Percentiles rank a stretch among this genome's conserved stretches.
phyloP scores from a whole-genome alignment of 1,140 invertebrate genomes.

The Nymphalis io region DNA sequence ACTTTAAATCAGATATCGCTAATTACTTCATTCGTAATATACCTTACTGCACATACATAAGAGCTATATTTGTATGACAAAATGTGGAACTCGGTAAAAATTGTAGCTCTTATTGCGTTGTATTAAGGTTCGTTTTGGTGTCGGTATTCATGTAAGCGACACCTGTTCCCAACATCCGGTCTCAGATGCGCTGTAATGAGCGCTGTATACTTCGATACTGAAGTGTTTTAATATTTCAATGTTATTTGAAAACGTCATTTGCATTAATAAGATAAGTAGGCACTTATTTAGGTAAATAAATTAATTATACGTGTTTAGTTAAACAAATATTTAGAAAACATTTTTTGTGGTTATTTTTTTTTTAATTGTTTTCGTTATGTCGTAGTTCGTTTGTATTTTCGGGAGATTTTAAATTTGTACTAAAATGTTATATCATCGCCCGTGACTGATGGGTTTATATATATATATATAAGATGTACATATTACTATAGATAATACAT shows the following conservation, averaged over 20 bases:
- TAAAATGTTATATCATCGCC: no score
- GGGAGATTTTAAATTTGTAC: no score
- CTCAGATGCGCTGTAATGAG: constrained; percentile 52
- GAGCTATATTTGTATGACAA: constrained; percentile 19
- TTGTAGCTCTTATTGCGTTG: constrained; percentile 6
- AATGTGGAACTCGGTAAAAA: background rate
- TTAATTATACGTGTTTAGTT: no score
- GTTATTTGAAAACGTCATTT: background rate
- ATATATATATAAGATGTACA: no score
- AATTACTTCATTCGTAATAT: constrained; percentile 16
- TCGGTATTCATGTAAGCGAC: constrained; percentile 45
- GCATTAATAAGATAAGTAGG: background rate
- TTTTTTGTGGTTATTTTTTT: no score
- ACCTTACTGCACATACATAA: constrained; percentile 18
- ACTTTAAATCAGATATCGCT: constrained; percentile 10
- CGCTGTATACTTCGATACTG: constrained; percentile 34
- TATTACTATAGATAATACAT: no score
- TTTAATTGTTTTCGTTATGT: no score
- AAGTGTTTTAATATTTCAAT: constrained; percentile 27
- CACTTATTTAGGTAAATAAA: no score
- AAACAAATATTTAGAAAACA: no score
- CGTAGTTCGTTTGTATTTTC: no score
- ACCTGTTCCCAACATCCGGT: constrained; percentile 66
- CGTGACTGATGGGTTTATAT: no score
- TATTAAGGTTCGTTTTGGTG: constrained; percentile 34